A percentile compares a stretch with the other conserved stretches of the same genome.
phyloP scores from a whole-genome alignment of 2,888 invertebrate species.

The Nycteola revayana region DNA sequence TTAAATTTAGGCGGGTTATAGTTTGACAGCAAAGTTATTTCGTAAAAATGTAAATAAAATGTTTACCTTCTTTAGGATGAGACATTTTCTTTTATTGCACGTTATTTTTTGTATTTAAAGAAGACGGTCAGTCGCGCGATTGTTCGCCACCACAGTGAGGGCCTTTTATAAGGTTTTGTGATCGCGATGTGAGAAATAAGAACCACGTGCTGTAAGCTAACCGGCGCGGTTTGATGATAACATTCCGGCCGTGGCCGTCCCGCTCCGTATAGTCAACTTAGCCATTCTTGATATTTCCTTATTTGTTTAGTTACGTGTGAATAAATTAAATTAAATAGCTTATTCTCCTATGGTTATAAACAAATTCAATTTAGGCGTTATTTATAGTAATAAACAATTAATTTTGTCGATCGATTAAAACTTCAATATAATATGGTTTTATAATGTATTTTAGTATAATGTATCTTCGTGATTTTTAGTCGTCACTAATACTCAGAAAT shows the following conservation, averaged over 20 bases:
- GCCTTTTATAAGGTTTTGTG: constrained; percentile 71
- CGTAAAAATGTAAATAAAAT: constrained; percentile 32
- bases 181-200: constrained; percentile 41
- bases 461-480: no score
- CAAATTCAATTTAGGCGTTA: no score
- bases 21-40: constrained; percentile 11
- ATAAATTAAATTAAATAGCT: no score
- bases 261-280: constrained; percentile 25
- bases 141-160: constrained; percentile 44
- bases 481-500: no score
- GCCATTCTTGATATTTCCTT: constrained; percentile 46
- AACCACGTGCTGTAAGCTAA: constrained; percentile 61
- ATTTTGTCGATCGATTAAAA: no score
- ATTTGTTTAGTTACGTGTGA: no score
- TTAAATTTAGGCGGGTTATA: constrained; percentile 30
- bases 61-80: constrained; percentile 69
- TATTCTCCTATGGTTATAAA: no score
- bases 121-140: constrained; percentile 51
- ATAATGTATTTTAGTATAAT: no score
- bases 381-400: no score
- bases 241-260: constrained; percentile 4
- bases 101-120: constrained; percentile 36
- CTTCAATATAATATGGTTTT: no score
- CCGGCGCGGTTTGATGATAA: constrained; percentile 60
- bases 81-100: constrained; percentile 51